These are phyloP conservation scores for Macaria notata DNA, from an alignment of 2,888 invertebrate genomes.

Conservation along the genomic window DNA sequence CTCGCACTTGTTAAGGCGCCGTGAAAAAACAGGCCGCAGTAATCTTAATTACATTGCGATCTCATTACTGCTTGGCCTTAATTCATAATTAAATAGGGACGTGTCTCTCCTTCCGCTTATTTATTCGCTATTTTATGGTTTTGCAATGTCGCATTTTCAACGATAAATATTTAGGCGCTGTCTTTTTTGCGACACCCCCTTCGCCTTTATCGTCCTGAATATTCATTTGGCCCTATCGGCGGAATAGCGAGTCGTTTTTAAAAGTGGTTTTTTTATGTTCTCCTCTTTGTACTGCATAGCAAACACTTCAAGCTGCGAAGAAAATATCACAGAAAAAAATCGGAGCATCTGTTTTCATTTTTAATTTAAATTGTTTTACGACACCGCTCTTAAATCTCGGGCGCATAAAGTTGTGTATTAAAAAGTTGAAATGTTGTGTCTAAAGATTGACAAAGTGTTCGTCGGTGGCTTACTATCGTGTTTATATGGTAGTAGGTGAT, in stretches of 20 bases:
- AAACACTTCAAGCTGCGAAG: slow-evolving; percentile 43
- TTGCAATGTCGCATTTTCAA: slow-evolving; percentile 66
- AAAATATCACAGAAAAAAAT: slow-evolving; percentile 49
- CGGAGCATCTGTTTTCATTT: slow-evolving; percentile 42
- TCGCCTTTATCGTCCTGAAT: slow-evolving; percentile 72
- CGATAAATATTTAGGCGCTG: slow-evolving; percentile 60
- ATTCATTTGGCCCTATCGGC: slow-evolving; percentile 77
- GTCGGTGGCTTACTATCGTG: slow-evolving; percentile 26
- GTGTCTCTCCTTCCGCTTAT: slow-evolving; percentile 68
- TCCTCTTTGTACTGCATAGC: slow-evolving; percentile 55
- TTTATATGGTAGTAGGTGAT: slow-evolving; percentile 36
- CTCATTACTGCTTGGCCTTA: slow-evolving; percentile 76
- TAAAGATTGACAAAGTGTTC: slow-evolving; percentile 16
- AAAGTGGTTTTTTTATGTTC: slow-evolving; percentile 65
- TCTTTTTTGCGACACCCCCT: slow-evolving; percentile 67
- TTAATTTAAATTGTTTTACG: slow-evolving; percentile 36
- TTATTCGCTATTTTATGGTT: slow-evolving; percentile 77
- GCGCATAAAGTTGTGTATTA: slow-evolving; percentile 17
- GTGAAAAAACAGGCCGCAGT: slow-evolving; percentile 72
- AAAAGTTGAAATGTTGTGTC: slow-evolving; percentile 24
- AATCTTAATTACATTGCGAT: slow-evolving; percentile 82
- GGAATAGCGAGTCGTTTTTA: slow-evolving; percentile 70
- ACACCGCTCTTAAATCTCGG: slow-evolving; percentile 15
- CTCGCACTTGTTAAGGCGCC: slow-evolving; percentile 60
- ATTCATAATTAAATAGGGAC: slow-evolving; percentile 81